These are phyloP conservation scores for Galleria mellonella DNA, from an alignment of 1,140 invertebrate genomes.

Conservation along the genomic window DNA sequence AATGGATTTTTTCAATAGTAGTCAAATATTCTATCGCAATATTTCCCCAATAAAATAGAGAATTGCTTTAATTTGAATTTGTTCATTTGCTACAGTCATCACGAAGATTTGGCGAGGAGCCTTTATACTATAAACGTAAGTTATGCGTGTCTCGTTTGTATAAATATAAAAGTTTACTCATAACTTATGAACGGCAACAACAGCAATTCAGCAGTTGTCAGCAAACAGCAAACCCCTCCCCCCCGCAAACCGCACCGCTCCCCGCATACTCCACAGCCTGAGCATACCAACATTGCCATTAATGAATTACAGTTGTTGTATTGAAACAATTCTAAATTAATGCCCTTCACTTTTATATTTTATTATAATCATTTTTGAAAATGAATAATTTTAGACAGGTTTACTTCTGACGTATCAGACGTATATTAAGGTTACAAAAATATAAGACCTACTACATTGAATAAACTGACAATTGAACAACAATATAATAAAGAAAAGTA, in stretches of 20 bases:
- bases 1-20: too few species aligned
- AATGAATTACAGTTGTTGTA: conserved; percentile 33
- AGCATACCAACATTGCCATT: conserved; percentile 66
- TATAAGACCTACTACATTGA: not conserved
- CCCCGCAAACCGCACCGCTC: conserved; percentile 49
- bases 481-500: not conserved
- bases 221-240: conserved; percentile 56
- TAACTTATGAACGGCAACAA: conserved; percentile 70
- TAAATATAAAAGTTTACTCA: conserved; percentile 71
- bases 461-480: not conserved
- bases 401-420: too few species aligned
- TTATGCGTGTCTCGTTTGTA: conserved; percentile 51
- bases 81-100: too few species aligned
- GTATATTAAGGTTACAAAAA: too few species aligned
- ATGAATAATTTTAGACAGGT: too few species aligned
- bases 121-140: conserved; percentile 3
- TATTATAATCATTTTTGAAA: not conserved
- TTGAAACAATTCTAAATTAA: not conserved
- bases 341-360: not conserved
- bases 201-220: conserved; percentile 69
- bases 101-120: not conserved
- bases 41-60: not conserved
- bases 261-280: conserved; percentile 60
- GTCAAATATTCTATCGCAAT: conserved; percentile 1
- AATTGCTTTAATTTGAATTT: too few species aligned